These are phyloP conservation scores for Amblyornis subalaris DNA, from an alignment of 2,113 vertebrate species.

Conservation along the genomic window DNA sequence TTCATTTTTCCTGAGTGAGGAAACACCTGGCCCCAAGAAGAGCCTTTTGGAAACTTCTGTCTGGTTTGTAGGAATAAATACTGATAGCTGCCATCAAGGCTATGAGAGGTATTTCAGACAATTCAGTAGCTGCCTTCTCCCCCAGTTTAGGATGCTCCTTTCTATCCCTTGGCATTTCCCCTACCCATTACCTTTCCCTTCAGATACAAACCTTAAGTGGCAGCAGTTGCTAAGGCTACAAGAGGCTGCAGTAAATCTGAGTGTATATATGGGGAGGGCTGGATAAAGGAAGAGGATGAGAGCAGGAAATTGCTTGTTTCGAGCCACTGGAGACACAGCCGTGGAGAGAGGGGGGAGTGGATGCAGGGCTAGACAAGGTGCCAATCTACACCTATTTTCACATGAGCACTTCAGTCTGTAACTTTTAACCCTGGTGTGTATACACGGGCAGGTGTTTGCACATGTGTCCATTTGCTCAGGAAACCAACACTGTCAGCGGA, in stretches of 20 bases:
- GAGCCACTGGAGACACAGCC: background rate
- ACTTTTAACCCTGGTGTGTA: background rate
- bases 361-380: background rate
- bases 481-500: background rate
- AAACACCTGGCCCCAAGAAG: background rate
- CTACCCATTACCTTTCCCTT: background rate
- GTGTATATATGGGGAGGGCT: background rate
- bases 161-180: background rate
- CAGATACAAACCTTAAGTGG: background rate
- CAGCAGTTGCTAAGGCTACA: conserved; percentile 56
- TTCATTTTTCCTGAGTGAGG: background rate
- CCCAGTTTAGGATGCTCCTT: background rate
- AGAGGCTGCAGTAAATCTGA: conserved; percentile 22
- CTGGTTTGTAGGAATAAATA: background rate
- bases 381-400: background rate
- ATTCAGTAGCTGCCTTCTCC: background rate
- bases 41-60: background rate
- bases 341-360: background rate
- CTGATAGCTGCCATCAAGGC: background rate
- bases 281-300: background rate
- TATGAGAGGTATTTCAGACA: background rate
- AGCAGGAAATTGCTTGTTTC: conserved; percentile 38
- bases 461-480: background rate
- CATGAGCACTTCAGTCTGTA: background rate
- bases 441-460: background rate